Evolutionary conservation across 1,140 invertebrate genomes (phyloP).

Genomic region (Papilio aristodemus): DNA sequence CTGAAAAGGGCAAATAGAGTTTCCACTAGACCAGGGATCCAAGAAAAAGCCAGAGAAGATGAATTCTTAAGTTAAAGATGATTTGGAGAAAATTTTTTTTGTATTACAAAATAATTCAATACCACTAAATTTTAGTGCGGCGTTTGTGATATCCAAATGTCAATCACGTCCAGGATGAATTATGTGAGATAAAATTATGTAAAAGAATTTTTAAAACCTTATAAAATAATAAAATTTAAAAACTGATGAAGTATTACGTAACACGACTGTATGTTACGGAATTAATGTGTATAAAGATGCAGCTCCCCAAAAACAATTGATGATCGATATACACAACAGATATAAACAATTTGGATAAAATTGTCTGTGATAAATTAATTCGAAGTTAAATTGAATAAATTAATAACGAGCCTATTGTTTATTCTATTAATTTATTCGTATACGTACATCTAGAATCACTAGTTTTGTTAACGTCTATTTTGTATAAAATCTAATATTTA

Average conservation of each 20-base stretch:
- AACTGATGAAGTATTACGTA: too few relatives aligned
- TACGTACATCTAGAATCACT: conserved; percentile 15
- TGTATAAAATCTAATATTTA: conserved; percentile 12
- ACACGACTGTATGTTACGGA: too few relatives aligned
- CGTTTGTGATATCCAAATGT: too few relatives aligned
- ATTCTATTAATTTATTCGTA: conserved; percentile 47
- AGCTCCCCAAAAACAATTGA: background rate
- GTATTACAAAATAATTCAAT: too few relatives aligned
- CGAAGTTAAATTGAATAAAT: conserved; percentile 35
- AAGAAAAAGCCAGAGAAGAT: too few relatives aligned
- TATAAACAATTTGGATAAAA: conserved; percentile 48
- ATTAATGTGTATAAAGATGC: background rate
- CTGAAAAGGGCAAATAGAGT: too few relatives aligned
- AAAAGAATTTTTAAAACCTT: conserved; percentile 4
- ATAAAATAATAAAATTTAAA: background rate
- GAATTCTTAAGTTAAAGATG: too few relatives aligned
- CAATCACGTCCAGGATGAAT: too few relatives aligned
- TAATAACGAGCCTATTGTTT: conserved; percentile 21
- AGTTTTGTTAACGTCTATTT: conserved; percentile 19
- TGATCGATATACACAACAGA: background rate
- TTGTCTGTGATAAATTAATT: conserved; percentile 58
- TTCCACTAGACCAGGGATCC: too few relatives aligned
- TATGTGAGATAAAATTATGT: background rate
- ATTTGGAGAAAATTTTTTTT: too few relatives aligned
- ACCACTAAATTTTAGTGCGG: too few relatives aligned